Evolutionary conservation across 2,113 vertebrate species (phyloP).

Genomic region (Meleagris gallopavo): DNA sequence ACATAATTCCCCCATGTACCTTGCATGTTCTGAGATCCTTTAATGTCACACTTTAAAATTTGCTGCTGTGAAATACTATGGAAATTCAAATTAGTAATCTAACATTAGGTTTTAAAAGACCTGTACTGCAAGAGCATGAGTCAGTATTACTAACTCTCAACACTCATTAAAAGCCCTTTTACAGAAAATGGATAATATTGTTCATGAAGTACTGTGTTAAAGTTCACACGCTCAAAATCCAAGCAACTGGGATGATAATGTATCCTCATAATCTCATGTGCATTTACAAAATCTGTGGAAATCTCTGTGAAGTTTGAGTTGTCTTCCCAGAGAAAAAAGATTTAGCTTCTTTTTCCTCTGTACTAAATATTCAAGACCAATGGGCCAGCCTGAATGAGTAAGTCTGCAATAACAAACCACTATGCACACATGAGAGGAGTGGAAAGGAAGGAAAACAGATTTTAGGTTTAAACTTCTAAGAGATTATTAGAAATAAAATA

Average conservation of each 20-base stretch:
- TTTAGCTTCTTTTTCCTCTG: not conserved
- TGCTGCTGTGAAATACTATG: not conserved
- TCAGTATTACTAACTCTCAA: not conserved
- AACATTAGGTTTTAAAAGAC: not conserved
- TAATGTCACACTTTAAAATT: not conserved
- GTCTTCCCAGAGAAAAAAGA: conserved; percentile 8
- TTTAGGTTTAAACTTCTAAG: not conserved
- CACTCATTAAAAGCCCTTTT: not conserved
- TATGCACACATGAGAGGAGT: not conserved
- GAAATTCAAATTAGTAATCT: not conserved
- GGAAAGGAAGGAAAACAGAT: not conserved
- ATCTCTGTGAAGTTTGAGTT: not conserved
- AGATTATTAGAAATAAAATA: not conserved
- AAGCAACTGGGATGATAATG: not conserved
- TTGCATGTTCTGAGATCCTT: not conserved
- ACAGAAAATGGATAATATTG: not conserved
- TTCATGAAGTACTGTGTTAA: not conserved
- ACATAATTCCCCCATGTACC: not conserved
- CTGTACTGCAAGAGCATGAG: not conserved
- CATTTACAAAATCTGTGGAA: conserved; percentile 34
- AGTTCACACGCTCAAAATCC: conserved; percentile 11
- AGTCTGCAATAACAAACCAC: not conserved
- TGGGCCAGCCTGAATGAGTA: not conserved
- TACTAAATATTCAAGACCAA: not conserved
- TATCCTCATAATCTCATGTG: not conserved